A percentile compares a stretch with the other conserved stretches of the same genome.
Conservation (phyloP, 1,140 invertebrate species). For the Ditylenchus dipsaci region DNA sequence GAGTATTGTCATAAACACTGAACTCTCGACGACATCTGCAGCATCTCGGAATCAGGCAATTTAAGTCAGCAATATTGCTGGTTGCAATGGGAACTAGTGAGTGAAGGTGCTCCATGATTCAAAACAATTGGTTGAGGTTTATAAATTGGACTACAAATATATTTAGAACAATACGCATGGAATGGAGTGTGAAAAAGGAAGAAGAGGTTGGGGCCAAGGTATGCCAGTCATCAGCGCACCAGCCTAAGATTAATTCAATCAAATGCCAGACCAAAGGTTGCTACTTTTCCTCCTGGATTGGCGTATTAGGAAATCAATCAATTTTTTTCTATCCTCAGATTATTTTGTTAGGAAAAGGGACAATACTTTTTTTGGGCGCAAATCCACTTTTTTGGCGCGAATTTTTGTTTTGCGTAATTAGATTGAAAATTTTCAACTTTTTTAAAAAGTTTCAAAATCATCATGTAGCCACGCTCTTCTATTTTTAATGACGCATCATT, state of each 20-base stretch:
- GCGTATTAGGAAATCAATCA: no score
- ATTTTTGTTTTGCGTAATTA: no score
- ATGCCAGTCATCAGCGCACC: conserved; percentile 1
- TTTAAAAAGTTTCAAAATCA: no score
- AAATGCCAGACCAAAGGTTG: not conserved
- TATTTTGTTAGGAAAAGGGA: no score
- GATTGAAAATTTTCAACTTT: no score
- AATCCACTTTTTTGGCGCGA: no score
- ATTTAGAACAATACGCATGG: not conserved
- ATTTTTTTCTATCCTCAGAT: no score
- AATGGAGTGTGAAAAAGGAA: not conserved
- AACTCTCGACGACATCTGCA: not conserved
- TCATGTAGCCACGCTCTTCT: no score
- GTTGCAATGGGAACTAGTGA: not conserved
- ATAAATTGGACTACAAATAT: not conserved
- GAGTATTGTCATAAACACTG: not conserved
- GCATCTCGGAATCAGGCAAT: not conserved
- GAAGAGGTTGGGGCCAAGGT: not conserved
- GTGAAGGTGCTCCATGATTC: not conserved
- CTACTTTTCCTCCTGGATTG: no score
- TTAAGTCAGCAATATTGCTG: not conserved
- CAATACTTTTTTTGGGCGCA: no score
- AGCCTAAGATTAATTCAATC: not conserved
- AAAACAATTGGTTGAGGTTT: not conserved
- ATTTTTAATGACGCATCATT: no score